Evolutionary conservation across 2,113 vertebrate genomes (phyloP).

Genomic region (Columba livia): DNA sequence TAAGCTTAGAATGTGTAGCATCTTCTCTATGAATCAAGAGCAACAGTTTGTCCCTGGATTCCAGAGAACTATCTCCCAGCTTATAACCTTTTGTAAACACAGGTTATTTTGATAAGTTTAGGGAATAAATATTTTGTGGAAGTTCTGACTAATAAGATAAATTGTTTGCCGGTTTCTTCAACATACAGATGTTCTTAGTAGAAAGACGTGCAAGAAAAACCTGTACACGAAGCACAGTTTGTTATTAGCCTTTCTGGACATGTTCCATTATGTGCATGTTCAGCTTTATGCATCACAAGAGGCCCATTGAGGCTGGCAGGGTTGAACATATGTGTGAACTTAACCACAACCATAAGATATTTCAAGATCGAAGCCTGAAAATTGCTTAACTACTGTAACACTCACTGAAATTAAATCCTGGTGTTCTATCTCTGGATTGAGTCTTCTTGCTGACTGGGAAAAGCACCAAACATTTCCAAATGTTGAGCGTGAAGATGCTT

Average conservation of each 20-base stretch:
- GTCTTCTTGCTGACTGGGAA: conserved; percentile 1
- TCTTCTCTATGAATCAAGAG: neutral
- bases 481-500: neutral
- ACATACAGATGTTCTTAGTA: neutral
- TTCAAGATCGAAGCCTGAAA: conserved; percentile 35
- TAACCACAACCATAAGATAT: neutral
- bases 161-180: conserved; percentile 46
- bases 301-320: neutral
- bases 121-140: conserved; percentile 55
- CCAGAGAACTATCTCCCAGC: neutral
- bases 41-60: neutral
- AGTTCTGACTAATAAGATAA: conserved; percentile 25
- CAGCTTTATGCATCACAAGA: conserved; percentile 3
- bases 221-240: neutral
- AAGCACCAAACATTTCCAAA: neutral
- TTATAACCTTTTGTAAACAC: conserved; percentile 22
- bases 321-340: conserved; percentile 6
- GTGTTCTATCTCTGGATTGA: neutral
- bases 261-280: neutral
- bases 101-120: neutral
- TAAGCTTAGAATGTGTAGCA: neutral
- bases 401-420: conserved; percentile 1
- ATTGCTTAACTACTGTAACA: conserved; percentile 48
- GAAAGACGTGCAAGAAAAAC: neutral
- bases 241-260: conserved; percentile 4